Base-by-base conservation (phyloP, 2,888 invertebrate genomes). In the Drosophila pegasa region DNA sequence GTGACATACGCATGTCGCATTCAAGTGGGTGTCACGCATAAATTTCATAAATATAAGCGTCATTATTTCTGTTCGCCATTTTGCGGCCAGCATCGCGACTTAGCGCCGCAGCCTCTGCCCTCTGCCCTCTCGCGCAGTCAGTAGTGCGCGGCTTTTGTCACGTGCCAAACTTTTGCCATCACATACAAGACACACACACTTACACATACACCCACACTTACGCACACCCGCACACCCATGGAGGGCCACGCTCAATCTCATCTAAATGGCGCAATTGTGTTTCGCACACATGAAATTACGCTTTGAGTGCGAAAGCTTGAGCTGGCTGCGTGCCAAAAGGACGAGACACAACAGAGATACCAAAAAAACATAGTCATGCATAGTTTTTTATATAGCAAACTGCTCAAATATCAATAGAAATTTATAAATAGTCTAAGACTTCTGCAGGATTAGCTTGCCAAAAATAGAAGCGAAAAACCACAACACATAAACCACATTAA, bases 11-110 rank as follows among this genome's bases (percentile, higher is more conserved):
- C 14, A 52, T 18, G 37, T 68, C 62, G 69, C 58, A 78, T 61
- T 70, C 74, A 86, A 89, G 89, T 88, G 88, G 74, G 89, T 89
- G 86, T 89, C 89, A 88, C 89, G 89, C 89, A 87, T 87, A 89
- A 87, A 89, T 87, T 89, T 89, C 88, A 89, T 88, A 86, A 89
- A 86, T 86, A 89, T 83, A 71, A 83, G 85, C 83, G 75, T 89
- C 89, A 89, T 89, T 89, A 86, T 89, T 82, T 77, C 62, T 78
- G 70, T 61, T 80, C 69, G 71, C 84, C 79, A 78, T 76, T 84
- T 82, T 87, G 81, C 59, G 81, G 87, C 81, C 72, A 70, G 64
- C 71, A 75, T 75, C 79, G 75, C 75, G 75, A 75, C 75, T 75
- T 78, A 75, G 56, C 75, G 70, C 50, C 63, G n/a, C 38, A 22